A percentile compares a stretch with the other conserved stretches of the same genome.
These are phyloP conservation scores for Protomyctophum bolini DNA, from an alignment of 2,113 vertebrate species.

Conservation along the genomic window DNA sequence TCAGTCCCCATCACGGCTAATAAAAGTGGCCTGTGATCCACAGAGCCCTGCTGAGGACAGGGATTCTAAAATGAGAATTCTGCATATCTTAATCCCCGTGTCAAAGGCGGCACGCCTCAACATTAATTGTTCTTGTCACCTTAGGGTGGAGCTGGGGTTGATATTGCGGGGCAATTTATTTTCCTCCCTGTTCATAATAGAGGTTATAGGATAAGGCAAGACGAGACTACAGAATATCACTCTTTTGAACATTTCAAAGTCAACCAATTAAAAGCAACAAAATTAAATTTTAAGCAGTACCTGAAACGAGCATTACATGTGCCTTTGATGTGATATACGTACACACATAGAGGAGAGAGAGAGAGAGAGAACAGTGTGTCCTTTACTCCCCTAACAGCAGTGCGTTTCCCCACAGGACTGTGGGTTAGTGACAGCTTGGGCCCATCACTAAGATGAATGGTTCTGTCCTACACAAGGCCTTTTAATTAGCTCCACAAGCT, in stretches of 20 bases:
- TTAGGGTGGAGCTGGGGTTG: slow-evolving; percentile 32
- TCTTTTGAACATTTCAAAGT: slow-evolving; percentile 37
- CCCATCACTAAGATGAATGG: slow-evolving; percentile 77
- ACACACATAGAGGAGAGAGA: not conserved
- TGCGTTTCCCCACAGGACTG: slow-evolving; percentile 65
- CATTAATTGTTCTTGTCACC: slow-evolving; percentile 66
- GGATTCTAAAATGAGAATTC: slow-evolving; percentile 47
- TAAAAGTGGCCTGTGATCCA: slow-evolving; percentile 73
- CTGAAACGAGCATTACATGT: slow-evolving; percentile 2
- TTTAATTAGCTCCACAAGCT: slow-evolving; percentile 77
- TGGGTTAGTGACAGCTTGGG: slow-evolving; percentile 67
- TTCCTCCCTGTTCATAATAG: slow-evolving; percentile 6
- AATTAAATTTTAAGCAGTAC: slow-evolving; percentile 25
- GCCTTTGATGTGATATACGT: not conserved
- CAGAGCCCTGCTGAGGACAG: slow-evolving; percentile 60
- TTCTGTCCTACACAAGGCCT: slow-evolving; percentile 70
- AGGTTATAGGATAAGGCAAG: not conserved
- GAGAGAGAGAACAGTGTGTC: slow-evolving; percentile 20
- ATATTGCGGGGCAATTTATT: slow-evolving; percentile 16
- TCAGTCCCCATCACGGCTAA: slow-evolving; percentile 71
- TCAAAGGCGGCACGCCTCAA: slow-evolving; percentile 55
- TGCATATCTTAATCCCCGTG: slow-evolving; percentile 64
- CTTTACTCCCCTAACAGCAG: slow-evolving; percentile 41
- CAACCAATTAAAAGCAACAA: slow-evolving; percentile 17
- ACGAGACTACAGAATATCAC: not conserved